These are phyloP conservation scores for Dipodomys ordii DNA, from an alignment of 2,113 vertebrate genomes.

Conservation along the genomic window DNA sequence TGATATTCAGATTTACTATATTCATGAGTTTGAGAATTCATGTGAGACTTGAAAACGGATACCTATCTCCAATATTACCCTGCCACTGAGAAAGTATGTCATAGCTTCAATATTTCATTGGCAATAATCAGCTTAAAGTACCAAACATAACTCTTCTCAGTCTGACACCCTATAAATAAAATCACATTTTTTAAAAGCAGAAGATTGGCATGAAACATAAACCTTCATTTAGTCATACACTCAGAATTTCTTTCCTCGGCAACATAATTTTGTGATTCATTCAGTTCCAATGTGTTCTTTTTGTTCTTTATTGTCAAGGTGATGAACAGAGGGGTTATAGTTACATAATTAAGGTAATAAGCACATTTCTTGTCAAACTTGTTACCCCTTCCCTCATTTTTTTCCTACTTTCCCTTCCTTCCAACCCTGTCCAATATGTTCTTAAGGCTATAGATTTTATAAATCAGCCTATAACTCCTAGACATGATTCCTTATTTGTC, in stretches of 20 bases:
- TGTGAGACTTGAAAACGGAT: conserved; percentile 48
- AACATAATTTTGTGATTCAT: conserved; percentile 6
- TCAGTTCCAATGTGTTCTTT: background rate
- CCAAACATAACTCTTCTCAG: background rate
- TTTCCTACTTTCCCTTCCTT: no score
- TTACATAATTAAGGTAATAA: no score
- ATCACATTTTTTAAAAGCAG: conserved; percentile 45
- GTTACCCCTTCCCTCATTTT: no score
- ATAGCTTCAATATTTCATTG: background rate
- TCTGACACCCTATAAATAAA: conserved; percentile 39
- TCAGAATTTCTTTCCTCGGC: conserved; percentile 36
- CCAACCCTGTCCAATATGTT: background rate
- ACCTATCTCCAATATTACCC: conserved; percentile 14
- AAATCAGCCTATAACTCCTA: background rate
- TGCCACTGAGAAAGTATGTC: background rate
- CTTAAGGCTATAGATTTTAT: conserved; percentile 24
- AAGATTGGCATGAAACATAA: conserved; percentile 42
- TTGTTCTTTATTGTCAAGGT: no score
- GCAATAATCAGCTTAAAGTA: conserved; percentile 40
- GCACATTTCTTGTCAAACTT: no score
- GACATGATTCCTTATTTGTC: background rate
- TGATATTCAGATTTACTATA: conserved; percentile 26
- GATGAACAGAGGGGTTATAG: no score
- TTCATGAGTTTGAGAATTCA: conserved; percentile 11
- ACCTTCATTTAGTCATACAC: conserved; percentile 5